phyloP scores from a whole-genome alignment of 2,113 vertebrate genomes.

The Peromyscus maniculatus region DNA sequence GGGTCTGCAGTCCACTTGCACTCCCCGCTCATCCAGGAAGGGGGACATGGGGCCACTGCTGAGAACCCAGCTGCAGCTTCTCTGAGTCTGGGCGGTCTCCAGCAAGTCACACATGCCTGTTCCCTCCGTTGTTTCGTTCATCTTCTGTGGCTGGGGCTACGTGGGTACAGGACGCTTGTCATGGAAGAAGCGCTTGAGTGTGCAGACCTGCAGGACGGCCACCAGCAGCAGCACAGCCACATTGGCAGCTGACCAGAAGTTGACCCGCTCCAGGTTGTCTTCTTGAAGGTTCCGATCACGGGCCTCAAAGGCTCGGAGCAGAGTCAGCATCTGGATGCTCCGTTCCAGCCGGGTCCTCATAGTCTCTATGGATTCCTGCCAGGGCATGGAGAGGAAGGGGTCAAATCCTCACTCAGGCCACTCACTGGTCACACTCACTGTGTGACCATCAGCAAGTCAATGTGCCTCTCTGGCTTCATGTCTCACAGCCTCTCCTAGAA shows the following conservation, averaged over 20 bases:
- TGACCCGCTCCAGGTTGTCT: constrained; percentile 92
- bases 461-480: neutral
- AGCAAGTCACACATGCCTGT: neutral
- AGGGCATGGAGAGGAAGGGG: neutral
- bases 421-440: neutral
- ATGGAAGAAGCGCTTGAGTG: constrained; percentile 93
- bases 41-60: neutral
- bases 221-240: constrained; percentile 91
- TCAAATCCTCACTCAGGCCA: neutral
- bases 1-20: neutral
- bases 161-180: constrained; percentile 90
- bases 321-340: constrained; percentile 92
- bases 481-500: neutral
- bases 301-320: constrained; percentile 92
- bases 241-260: constrained; percentile 93
- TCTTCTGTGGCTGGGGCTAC: constrained; percentile 77
- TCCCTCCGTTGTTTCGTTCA: neutral
- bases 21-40: neutral
- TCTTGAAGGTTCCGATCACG: constrained; percentile 94
- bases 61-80: neutral
- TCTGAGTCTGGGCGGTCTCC: neutral
- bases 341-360: constrained; percentile 91
- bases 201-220: constrained; percentile 92
- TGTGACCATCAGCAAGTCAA: neutral
- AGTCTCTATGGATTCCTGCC: constrained; percentile 93